Percentiles rank a stretch among this genome's conserved stretches.
Conservation (phyloP, 2,888 invertebrate species). For the Glaucopsyche alexis region DNA sequence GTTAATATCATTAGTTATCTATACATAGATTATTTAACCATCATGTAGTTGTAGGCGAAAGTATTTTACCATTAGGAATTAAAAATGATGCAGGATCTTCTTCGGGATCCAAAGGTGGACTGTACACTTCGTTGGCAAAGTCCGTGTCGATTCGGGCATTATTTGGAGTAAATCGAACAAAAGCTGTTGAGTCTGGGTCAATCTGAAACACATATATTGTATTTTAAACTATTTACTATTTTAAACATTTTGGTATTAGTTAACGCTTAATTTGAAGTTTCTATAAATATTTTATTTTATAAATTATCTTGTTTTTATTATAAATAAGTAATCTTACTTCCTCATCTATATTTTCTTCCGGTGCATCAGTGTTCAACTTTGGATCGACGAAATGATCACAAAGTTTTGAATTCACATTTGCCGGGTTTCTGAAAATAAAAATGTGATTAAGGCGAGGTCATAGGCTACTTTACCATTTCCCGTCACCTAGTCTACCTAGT, state of each 20-base stretch:
- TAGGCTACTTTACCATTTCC: too few species aligned
- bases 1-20: background rate
- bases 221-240: background rate
- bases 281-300: too few species aligned
- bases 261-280: background rate
- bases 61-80: slow-evolving; percentile 52
- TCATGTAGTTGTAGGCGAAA: too few species aligned
- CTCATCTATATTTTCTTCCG: slow-evolving; percentile 46
- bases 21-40: background rate
- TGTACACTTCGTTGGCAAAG: slow-evolving; percentile 90
- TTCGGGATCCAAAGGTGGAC: slow-evolving; percentile 82
- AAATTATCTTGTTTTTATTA: too few species aligned
- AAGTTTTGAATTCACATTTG: slow-evolving; percentile 61
- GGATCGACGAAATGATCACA: slow-evolving; percentile 70
- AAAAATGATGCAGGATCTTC: slow-evolving; percentile 61
- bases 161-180: slow-evolving; percentile 88
- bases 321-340: slow-evolving; percentile 51
- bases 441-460: too few species aligned
- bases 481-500: too few species aligned
- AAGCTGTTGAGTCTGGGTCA: slow-evolving; percentile 86
- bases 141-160: slow-evolving; percentile 81
- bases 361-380: slow-evolving; percentile 52
- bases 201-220: slow-evolving; percentile 50
- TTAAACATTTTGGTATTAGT: background rate
- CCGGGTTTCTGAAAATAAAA: slow-evolving; percentile 54